phyloP scores from a whole-genome alignment of 2,797 vertebrate genomes.

The Scolopax rusticola region DNA sequence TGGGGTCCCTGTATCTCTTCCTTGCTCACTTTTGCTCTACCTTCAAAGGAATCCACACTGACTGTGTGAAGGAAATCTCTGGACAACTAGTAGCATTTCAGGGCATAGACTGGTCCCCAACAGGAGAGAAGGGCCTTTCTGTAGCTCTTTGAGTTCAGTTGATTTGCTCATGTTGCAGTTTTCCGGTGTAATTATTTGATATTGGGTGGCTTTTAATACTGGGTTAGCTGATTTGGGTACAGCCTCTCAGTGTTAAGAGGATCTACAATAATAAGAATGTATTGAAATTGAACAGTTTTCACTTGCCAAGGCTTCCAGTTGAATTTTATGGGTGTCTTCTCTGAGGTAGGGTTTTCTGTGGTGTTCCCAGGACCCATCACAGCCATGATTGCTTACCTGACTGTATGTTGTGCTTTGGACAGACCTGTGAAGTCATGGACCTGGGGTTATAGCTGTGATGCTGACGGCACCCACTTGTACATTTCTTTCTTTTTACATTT shows the following conservation, averaged over 20 bases:
- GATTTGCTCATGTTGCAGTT: not conserved
- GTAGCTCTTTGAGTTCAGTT: not conserved
- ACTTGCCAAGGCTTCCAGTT: not conserved
- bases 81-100: not conserved
- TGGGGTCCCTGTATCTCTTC: not conserved
- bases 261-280: not conserved
- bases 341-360: not conserved
- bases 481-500: not conserved
- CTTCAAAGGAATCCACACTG: not conserved
- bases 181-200: not conserved
- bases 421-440: not conserved
- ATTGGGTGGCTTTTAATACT: not conserved
- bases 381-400: not conserved
- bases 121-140: not conserved
- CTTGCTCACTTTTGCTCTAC: not conserved
- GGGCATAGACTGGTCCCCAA: not conserved
- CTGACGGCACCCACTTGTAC: not conserved
- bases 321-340: not conserved
- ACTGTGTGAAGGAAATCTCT: not conserved
- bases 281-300: not conserved
- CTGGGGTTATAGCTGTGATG: not conserved
- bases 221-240: not conserved
- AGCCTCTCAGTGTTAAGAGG: not conserved
- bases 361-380: not conserved
- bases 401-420: not conserved